Evolutionary conservation across 2,797 vertebrate genomes (phyloP).

Genomic region (Catamblyrhynchus diadema): DNA sequence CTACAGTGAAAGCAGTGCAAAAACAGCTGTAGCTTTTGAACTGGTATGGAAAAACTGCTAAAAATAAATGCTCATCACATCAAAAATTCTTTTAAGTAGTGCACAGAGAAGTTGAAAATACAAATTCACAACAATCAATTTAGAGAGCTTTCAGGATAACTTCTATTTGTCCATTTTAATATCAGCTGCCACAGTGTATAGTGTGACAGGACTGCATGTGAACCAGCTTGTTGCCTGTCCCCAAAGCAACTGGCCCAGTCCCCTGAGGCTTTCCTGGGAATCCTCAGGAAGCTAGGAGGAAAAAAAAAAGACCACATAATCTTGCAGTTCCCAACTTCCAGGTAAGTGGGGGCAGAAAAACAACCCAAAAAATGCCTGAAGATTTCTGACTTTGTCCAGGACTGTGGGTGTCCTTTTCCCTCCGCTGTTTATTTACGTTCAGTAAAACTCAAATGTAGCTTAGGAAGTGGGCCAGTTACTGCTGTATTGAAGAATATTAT

Average conservation of each 20-base stretch:
- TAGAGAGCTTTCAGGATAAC: not conserved
- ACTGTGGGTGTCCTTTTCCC: conserved; percentile 1
- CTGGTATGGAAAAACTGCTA: not conserved
- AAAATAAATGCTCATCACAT: not conserved
- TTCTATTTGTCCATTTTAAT: not conserved
- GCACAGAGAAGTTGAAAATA: not conserved
- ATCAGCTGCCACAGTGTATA: not conserved
- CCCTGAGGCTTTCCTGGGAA: not conserved
- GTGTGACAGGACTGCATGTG: not conserved
- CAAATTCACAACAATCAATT: not conserved
- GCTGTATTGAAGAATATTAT: not conserved
- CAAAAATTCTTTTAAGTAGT: not conserved
- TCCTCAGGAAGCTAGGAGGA: not conserved
- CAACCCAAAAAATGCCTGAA: not conserved
- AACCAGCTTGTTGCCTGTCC: not conserved
- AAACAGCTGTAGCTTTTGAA: not conserved
- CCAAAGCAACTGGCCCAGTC: not conserved
- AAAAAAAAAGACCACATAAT: not conserved
- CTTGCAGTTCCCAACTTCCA: not conserved
- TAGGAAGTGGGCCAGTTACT: conserved; percentile 14
- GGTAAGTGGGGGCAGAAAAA: not conserved
- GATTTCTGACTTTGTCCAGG: not conserved
- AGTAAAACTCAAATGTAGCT: not conserved
- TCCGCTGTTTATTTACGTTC: not conserved
- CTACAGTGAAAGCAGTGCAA: not conserved